Conservation (phyloP, 2,888 invertebrate genomes). For the Psococerastis gibbosa region DNA sequence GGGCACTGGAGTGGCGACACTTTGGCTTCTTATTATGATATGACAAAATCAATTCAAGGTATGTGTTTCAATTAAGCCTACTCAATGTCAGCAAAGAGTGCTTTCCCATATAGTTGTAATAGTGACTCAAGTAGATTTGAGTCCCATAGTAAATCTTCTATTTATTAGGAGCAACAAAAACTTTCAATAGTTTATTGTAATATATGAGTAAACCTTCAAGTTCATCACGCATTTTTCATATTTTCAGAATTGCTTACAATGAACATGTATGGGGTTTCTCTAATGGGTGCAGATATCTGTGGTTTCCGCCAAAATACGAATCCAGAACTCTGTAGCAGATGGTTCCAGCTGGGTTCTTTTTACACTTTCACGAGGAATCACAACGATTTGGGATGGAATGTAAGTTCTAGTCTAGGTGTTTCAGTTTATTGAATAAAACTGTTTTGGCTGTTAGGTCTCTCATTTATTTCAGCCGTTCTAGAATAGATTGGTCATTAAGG, state of each 20-base stretch:
- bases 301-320: slow-evolving; percentile 63
- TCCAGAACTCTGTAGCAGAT: slow-evolving; percentile 50
- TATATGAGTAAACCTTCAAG: too few relatives aligned
- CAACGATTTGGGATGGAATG: slow-evolving; percentile 33
- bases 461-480: too few relatives aligned
- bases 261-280: slow-evolving; percentile 59
- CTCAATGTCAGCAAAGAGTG: not conserved
- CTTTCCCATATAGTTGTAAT: too few relatives aligned
- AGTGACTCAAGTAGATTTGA: too few relatives aligned
- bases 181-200: too few relatives aligned
- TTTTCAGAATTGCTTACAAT: slow-evolving; percentile 45
- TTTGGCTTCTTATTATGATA: slow-evolving; percentile 50
- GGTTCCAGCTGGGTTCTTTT: slow-evolving; percentile 76
- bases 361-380: slow-evolving; percentile 77
- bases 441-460: too few relatives aligned
- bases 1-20: slow-evolving; percentile 75
- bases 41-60: slow-evolving; percentile 47
- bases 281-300: slow-evolving; percentile 74
- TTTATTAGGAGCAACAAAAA: too few relatives aligned
- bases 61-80: slow-evolving; percentile 6
- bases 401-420: too few relatives aligned
- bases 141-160: too few relatives aligned
- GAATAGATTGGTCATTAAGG: too few relatives aligned
- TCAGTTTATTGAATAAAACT: too few relatives aligned
- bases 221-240: too few relatives aligned